A percentile compares a stretch with the other conserved stretches of the same genome.
phyloP scores from a whole-genome alignment of 2,113 vertebrate genomes.

The Motacilla alba region DNA sequence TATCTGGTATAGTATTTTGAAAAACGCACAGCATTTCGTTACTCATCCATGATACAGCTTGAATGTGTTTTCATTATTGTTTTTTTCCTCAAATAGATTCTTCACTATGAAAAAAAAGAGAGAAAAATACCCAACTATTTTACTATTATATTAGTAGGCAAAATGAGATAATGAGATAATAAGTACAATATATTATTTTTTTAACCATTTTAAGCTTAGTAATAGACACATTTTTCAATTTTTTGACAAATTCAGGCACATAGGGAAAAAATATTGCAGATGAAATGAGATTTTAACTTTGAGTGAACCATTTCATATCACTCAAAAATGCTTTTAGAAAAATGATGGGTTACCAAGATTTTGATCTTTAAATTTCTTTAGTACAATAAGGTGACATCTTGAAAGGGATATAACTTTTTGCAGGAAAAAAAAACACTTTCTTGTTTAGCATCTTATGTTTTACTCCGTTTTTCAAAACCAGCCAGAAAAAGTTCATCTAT shows the following conservation, averaged over 20 bases:
- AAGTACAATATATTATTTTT: not conserved
- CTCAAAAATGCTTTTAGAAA: not conserved
- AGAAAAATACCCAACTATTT: not conserved
- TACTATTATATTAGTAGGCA: not conserved
- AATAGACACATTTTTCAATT: not conserved
- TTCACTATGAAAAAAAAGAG: not conserved
- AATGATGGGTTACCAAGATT: not conserved
- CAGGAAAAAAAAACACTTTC: not conserved
- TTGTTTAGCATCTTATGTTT: not conserved
- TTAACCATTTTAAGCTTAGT: not conserved
- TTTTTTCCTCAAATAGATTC: not conserved
- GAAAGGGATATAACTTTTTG: not conserved
- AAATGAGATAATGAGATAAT: not conserved
- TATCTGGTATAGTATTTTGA: not conserved
- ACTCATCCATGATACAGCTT: not conserved
- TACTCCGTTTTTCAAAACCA: not conserved
- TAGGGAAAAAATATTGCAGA: accelerated
- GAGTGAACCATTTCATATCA: not conserved
- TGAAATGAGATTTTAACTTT: not conserved
- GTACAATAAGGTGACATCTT: not conserved
- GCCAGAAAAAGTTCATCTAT: accelerated
- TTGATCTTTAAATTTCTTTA: not conserved
- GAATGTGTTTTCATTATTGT: not conserved
- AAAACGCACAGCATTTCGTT: not conserved
- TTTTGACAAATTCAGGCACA: not conserved